Conservation (phyloP, 2,797 vertebrate genomes). For the Manis pentadactyla region DNA sequence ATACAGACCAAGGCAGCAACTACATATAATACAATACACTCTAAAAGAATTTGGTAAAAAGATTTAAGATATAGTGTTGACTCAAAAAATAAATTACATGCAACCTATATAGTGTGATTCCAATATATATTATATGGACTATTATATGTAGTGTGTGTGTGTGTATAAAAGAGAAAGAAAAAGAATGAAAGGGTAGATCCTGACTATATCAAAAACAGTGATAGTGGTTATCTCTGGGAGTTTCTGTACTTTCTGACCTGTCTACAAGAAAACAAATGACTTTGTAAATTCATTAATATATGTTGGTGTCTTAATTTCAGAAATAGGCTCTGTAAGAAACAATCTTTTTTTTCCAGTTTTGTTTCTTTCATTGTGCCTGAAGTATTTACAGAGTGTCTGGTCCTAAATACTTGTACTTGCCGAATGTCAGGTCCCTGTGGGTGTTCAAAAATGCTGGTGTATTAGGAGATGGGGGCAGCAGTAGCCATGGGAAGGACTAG, state of each 20-base stretch:
- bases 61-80: constrained; percentile 9
- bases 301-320: background rate
- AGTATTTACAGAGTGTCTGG: background rate
- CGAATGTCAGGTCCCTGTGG: background rate
- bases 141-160: background rate
- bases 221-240: background rate
- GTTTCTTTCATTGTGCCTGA: background rate
- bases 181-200: background rate
- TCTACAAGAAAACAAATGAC: background rate
- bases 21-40: too few species aligned
- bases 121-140: background rate
- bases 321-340: background rate
- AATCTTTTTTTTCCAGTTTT: background rate
- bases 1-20: too few species aligned
- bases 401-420: background rate
- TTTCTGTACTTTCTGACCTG: background rate
- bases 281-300: constrained; percentile 8
- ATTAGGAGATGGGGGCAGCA: background rate
- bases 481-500: background rate
- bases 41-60: constrained; percentile 13
- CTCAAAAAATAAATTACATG: constrained; percentile 8
- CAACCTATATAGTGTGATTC: background rate
- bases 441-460: background rate
- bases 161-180: background rate
- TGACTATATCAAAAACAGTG: background rate